phyloP scores from a whole-genome alignment of 2,113 vertebrate genomes.

The Ctenodactylus gundi region DNA sequence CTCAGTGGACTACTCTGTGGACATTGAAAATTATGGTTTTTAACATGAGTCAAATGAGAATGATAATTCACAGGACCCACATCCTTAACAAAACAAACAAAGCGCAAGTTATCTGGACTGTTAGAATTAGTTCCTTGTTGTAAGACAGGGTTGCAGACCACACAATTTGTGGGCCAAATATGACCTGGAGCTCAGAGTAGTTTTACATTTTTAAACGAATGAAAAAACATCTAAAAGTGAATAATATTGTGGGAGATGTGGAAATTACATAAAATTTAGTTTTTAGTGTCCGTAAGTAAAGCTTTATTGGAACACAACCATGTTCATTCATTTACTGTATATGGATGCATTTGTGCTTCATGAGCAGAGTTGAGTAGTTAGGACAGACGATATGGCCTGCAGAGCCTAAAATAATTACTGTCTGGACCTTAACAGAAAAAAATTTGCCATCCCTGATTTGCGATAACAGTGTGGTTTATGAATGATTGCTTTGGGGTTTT shows the following conservation, averaged over 20 bases:
- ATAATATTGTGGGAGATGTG: conserved; percentile 14
- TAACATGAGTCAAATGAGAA: background rate
- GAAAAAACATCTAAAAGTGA: background rate
- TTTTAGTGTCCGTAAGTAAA: conserved; percentile 40
- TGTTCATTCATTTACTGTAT: conserved; percentile 45
- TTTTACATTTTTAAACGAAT: conserved; percentile 42
- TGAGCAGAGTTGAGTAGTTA: conserved; percentile 42
- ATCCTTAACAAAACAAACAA: background rate
- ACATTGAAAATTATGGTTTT: conserved; percentile 2
- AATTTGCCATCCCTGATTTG: conserved; percentile 36
- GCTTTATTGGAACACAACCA: conserved; percentile 50
- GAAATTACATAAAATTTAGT: conserved; percentile 44
- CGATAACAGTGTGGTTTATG: conserved; percentile 30
- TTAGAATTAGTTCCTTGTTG: conserved; percentile 6
- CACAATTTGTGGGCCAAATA: background rate
- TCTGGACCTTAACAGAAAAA: conserved; percentile 35
- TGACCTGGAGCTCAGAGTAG: background rate
- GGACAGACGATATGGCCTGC: conserved; percentile 17
- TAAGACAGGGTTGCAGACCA: background rate
- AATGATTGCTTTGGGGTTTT: conserved; percentile 39
- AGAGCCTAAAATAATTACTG: conserved; percentile 48
- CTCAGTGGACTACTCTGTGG: background rate
- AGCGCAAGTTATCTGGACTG: background rate
- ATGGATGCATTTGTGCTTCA: conserved; percentile 7
- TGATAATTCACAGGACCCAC: background rate